Evolutionary conservation across 2,797 vertebrate species (phyloP), one percentile per base, ranked within the genome.

Genomic region (Paguma larvata): DNA sequence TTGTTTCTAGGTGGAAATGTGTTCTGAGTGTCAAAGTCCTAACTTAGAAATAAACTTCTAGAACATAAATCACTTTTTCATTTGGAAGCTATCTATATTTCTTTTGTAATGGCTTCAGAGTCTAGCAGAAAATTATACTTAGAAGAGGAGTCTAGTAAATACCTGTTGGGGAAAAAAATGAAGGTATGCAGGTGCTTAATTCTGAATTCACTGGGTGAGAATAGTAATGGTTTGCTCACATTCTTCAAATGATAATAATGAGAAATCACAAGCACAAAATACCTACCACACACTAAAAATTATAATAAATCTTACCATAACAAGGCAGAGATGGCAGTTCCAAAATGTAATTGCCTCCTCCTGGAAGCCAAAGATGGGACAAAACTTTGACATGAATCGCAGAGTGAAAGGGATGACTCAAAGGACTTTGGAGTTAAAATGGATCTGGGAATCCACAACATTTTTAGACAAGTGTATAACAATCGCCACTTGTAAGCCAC

Each of bases 1-100:
- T 51, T 83, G 6, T 89, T 83, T 93, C 70, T 46, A 73, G 46
- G 53, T 67, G 32, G 5, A 91, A 85, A 73, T 68, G 27, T 18
- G 25, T 82, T 93, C 16, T n/a, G 25, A 84, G 15, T 65, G 32
- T 59, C 19, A 91, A 92, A 67, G 27, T 4, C 21, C 51, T 86
- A 93, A 85, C 51, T 93, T 93, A 88, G 73, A 96, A 59, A 82
- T 86, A 77, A 87, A 89, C 30, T 93, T 91, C 27, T 92, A 46
- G 48, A 62, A 78, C 34, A 62, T 62, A 88, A 73, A 77, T 59
- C 38, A 41, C 18, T 77, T 95, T 95, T 80, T 90, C 87, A 85
- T 83, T 95, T 68, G 56, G 62, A 13, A 87, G 34, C 23, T 27
- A 34, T 51, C 62, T 88, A 12, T 85, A 73, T 85, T 94, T 94